These are phyloP conservation scores for Antechinus flavipes DNA, from an alignment of 2,113 vertebrate genomes.

Conservation along the genomic window DNA sequence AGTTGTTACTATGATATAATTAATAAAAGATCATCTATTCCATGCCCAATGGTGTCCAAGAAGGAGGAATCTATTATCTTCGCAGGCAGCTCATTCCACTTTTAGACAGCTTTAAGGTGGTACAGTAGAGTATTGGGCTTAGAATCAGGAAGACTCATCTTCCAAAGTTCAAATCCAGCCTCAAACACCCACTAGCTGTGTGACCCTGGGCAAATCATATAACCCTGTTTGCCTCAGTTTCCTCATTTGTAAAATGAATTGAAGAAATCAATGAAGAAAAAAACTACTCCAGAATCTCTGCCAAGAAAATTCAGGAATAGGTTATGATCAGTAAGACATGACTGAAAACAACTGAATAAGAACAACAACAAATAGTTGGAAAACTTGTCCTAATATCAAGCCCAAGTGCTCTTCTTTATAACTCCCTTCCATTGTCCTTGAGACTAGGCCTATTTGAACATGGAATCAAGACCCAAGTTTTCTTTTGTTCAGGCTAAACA, in stretches of 20 bases:
- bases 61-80: not conserved
- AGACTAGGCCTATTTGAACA: not conserved
- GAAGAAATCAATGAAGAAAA: too few relatives aligned
- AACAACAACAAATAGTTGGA: not conserved
- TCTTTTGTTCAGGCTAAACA: not conserved
- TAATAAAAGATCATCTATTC: not conserved
- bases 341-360: too few relatives aligned
- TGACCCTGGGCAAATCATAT: too few relatives aligned
- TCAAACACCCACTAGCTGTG: too few relatives aligned
- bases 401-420: not conserved
- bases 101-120: not conserved
- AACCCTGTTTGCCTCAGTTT: too few relatives aligned
- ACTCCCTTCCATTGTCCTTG: not conserved
- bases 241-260: too few relatives aligned
- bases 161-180: too few relatives aligned
- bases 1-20: not conserved
- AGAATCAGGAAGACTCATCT: too few relatives aligned
- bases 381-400: not conserved
- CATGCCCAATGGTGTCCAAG: not conserved
- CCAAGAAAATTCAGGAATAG: too few relatives aligned
- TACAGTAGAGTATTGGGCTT: too few relatives aligned
- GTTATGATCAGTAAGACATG: too few relatives aligned
- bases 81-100: not conserved
- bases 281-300: too few relatives aligned
- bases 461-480: not conserved